Conservation (phyloP, 2,113 vertebrate genomes). For the Laterallus jamaicensis region DNA sequence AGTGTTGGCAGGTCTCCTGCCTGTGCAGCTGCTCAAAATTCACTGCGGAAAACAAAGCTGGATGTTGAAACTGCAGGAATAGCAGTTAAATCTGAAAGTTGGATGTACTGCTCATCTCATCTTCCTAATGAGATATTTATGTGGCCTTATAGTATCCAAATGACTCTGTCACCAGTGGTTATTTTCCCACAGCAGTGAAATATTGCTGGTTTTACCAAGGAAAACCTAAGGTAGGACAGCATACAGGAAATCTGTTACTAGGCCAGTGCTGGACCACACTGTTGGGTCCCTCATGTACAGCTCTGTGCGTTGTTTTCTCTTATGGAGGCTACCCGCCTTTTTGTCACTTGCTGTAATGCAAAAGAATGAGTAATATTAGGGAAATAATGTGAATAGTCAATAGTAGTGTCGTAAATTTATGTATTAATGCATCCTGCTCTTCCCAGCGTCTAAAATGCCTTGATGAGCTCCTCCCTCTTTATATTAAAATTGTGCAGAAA, state of each 20-base stretch:
- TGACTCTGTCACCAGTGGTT: background rate
- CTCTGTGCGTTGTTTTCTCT: background rate
- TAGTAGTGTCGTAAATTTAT: background rate
- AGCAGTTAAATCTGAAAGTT: constrained; percentile 9
- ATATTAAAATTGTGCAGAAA: background rate
- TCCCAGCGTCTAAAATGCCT: background rate
- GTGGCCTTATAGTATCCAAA: background rate
- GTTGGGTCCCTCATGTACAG: background rate
- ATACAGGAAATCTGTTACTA: background rate
- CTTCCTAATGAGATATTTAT: background rate
- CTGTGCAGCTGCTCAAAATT: background rate
- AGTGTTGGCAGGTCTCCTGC: background rate
- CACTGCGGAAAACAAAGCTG: background rate
- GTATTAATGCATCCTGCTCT: background rate
- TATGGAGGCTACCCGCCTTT: background rate
- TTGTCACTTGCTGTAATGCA: background rate
- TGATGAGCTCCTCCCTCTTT: background rate
- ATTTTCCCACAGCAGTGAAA: background rate
- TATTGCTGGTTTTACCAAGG: background rate
- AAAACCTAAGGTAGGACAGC: background rate
- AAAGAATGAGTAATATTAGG: background rate
- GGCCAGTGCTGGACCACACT: rapidly evolving
- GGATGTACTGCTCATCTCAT: background rate
- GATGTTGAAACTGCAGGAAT: background rate
- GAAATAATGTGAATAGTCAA: background rate